Percentiles rank a stretch among this genome's conserved stretches.
These are phyloP conservation scores for Drosophila trichaetosa DNA, from an alignment of 2,888 invertebrate species.

Conservation along the genomic window DNA sequence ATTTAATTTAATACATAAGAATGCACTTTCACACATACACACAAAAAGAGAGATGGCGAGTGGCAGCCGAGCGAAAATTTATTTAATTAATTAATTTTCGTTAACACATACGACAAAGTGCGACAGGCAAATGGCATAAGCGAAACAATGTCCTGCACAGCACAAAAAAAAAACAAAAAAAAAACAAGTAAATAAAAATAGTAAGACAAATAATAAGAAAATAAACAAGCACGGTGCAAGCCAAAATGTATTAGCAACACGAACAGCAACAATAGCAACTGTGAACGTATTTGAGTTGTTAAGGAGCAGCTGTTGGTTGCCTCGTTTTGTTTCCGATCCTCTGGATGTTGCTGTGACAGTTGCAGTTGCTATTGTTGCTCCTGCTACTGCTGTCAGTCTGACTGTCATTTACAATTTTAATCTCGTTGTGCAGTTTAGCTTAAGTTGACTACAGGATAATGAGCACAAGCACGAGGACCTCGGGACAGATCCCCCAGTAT, in stretches of 20 bases:
- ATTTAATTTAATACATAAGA: slow-evolving; percentile 45
- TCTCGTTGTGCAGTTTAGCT: slow-evolving; percentile 78
- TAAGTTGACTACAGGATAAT: slow-evolving; percentile 69
- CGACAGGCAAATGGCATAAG: slow-evolving; percentile 39
- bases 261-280: slow-evolving; percentile 4
- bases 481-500: background rate
- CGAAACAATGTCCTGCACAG: slow-evolving; percentile 33
- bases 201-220: slow-evolving; percentile 1
- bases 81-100: slow-evolving; percentile 78
- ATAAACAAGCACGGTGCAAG: background rate
- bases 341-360: background rate
- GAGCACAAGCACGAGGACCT: slow-evolving; percentile 48
- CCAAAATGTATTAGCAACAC: slow-evolving; percentile 13
- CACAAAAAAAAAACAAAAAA: slow-evolving; percentile 6
- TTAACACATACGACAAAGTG: slow-evolving; percentile 69
- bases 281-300: slow-evolving; percentile 35
- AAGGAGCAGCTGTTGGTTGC: slow-evolving; percentile 48
- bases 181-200: slow-evolving; percentile 5
- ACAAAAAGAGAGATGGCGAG: slow-evolving; percentile 5
- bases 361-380: slow-evolving; percentile 10
- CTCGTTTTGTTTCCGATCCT: slow-evolving; percentile 4
- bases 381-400: slow-evolving; percentile 55
- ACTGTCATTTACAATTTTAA: slow-evolving; percentile 80
- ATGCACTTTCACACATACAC: slow-evolving; percentile 39
- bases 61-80: slow-evolving; percentile 65